Evolutionary conservation across 2,113 vertebrate species (phyloP).

Genomic region (Nestor notabilis): DNA sequence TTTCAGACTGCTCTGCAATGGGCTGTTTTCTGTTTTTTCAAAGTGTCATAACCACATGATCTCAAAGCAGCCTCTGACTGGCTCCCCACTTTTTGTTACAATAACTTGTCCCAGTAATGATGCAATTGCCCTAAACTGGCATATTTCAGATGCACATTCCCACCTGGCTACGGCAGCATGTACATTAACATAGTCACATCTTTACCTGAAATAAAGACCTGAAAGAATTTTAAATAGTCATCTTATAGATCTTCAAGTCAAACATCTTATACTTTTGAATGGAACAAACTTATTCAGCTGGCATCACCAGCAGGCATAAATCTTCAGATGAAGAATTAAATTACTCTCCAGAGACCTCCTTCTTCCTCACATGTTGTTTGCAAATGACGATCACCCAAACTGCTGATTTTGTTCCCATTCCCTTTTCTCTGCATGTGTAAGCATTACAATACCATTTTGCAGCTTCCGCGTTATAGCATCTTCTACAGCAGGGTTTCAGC

Average conservation of each 20-base stretch:
- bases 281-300: not conserved
- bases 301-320: not conserved
- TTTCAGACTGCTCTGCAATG: not conserved
- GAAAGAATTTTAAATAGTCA: not conserved
- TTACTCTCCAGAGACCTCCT: not conserved
- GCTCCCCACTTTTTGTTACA: not conserved
- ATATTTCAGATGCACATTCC: not conserved
- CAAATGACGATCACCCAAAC: conserved; percentile 24
- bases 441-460: not conserved
- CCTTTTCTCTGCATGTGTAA: not conserved
- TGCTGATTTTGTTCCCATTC: not conserved
- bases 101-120: not conserved
- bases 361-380: not conserved
- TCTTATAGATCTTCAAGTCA: not conserved
- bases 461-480: not conserved
- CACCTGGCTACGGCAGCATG: not conserved
- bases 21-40: not conserved
- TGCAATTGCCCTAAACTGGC: not conserved
- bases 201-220: not conserved
- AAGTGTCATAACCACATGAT: not conserved
- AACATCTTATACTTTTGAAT: not conserved
- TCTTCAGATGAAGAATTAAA: not conserved
- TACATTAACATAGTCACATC: not conserved
- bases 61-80: not conserved
- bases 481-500: not conserved